Conservation (phyloP, 2,888 invertebrate species). For the Sphaeridia pumilis region DNA sequence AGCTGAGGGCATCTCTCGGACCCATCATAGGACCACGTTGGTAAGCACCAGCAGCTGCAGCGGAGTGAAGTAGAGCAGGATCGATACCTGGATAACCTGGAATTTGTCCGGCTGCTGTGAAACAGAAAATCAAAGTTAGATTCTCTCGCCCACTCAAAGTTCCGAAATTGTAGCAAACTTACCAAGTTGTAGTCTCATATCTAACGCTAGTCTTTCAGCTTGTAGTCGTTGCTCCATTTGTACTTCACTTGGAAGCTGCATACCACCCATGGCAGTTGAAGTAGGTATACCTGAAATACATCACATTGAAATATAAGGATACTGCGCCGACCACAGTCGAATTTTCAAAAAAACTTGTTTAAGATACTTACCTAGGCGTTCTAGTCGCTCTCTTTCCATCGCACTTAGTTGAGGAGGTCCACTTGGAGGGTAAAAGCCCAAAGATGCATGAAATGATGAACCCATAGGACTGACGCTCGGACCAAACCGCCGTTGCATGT, state of each 20-base stretch:
- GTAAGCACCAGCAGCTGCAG: conserved; percentile 42
- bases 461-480: conserved; percentile 45
- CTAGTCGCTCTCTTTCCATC: conserved; percentile 75
- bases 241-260: conserved; percentile 28
- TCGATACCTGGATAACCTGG: conserved; percentile 35
- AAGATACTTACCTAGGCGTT: conserved; percentile 54
- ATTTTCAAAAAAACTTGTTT: not conserved
- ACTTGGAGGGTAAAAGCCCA: conserved; percentile 39
- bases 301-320: not conserved
- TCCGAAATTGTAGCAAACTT: not conserved
- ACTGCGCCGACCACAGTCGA: not conserved
- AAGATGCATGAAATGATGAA: conserved; percentile 45
- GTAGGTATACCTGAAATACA: conserved; percentile 35
- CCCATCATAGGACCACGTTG: conserved; percentile 51
- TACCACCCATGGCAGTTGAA: conserved; percentile 25
- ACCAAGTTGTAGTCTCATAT: conserved; percentile 45
- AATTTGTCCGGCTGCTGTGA: conserved; percentile 31
- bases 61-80: conserved; percentile 39
- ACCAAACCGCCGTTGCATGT: conserved; percentile 62
- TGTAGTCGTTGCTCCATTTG: conserved; percentile 38
- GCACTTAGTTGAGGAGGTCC: conserved; percentile 67
- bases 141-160: not conserved
- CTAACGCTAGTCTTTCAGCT: conserved; percentile 67
- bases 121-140: conserved; percentile 7
- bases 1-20: conserved; percentile 49